A percentile compares a stretch with the other conserved stretches of the same genome.
Conservation (phyloP, 2,888 invertebrate species). For the Hyles lineata region DNA sequence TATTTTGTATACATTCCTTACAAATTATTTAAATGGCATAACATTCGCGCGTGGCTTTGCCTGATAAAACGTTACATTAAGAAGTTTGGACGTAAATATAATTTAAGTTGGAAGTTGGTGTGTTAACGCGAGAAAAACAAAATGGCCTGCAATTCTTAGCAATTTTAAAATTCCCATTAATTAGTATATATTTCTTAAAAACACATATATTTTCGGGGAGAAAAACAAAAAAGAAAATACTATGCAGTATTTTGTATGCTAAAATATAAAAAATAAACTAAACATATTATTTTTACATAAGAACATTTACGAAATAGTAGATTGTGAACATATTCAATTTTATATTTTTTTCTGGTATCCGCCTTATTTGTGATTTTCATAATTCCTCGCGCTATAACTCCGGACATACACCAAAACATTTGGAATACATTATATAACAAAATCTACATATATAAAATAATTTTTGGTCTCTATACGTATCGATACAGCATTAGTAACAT, state of each 20-base stretch:
- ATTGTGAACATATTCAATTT: no score
- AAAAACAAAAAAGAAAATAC: neutral
- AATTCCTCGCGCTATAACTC: neutral
- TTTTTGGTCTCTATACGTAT: constrained; percentile 50
- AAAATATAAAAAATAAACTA: no score
- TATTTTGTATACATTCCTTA: constrained; percentile 6
- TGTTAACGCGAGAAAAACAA: constrained; percentile 2
- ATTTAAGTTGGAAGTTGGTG: constrained; percentile 7
- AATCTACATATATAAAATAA: constrained; percentile 35
- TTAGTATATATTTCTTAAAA: neutral
- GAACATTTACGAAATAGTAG: no score
- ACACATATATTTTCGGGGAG: neutral
- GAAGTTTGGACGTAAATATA: constrained; percentile 11
- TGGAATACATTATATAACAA: constrained; percentile 20
- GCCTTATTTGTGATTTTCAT: neutral
- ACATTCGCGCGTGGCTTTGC: neutral
- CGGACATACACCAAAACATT: neutral
- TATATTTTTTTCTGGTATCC: no score
- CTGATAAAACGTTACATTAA: neutral
- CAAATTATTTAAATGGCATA: constrained; percentile 31
- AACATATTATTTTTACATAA: no score
- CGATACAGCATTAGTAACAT: constrained; percentile 36
- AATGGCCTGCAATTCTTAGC: neutral
- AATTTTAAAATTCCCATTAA: neutral
- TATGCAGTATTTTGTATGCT: no score